Percentiles rank a stretch among this genome's conserved stretches.
Conservation (phyloP, 1,140 invertebrate species). For the Littorina saxatilis region DNA sequence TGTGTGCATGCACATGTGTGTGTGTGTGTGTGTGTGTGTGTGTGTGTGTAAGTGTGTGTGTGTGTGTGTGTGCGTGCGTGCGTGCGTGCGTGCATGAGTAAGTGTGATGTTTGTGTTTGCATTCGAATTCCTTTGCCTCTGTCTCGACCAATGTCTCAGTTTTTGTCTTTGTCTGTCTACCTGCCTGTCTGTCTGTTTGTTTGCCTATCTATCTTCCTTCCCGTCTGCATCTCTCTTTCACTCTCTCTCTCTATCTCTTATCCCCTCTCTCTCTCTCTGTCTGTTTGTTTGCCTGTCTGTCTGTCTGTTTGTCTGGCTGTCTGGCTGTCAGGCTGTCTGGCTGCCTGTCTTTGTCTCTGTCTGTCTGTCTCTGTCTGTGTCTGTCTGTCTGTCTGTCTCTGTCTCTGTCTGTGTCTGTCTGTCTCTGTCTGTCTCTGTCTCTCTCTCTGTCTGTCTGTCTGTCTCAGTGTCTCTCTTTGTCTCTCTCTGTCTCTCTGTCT, state of each 20-base stretch:
- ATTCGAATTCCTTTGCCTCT: too few species aligned
- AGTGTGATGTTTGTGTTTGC: too few species aligned
- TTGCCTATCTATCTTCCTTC: background rate
- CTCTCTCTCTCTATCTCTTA: background rate
- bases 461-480: background rate
- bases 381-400: background rate
- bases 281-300: background rate
- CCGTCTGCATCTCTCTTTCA: background rate
- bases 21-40: too few species aligned
- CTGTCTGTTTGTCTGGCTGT: background rate
- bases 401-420: background rate
- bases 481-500: constrained; percentile 2
- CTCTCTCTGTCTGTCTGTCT: constrained; percentile 18
- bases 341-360: background rate
- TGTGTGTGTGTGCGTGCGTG: too few species aligned
- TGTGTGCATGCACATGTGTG: too few species aligned
- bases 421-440: background rate
- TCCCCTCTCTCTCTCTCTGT: constrained; percentile 6
- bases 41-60: too few species aligned
- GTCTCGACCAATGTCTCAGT: too few species aligned
- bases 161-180: too few species aligned
- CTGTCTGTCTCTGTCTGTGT: background rate
- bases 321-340: background rate
- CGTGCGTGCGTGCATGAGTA: too few species aligned
- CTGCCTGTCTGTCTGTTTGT: background rate